Evolutionary conservation across 2,888 invertebrate species (phyloP), one percentile per base, ranked within the genome.

Genomic region (Trisateles emortualis): DNA sequence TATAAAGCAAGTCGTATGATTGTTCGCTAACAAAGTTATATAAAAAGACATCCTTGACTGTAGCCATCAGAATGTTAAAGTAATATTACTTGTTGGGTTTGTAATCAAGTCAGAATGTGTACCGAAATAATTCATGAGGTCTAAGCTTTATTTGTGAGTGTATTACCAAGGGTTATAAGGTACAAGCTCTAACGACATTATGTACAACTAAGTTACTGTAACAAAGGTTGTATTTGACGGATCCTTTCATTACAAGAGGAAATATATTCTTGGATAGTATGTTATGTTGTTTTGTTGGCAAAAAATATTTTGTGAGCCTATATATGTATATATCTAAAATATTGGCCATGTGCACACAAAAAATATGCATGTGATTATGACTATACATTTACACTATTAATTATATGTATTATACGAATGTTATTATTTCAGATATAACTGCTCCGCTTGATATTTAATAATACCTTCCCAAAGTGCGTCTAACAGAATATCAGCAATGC

Each of bases 111-210:
- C 46, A 41, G 48, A 43, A 36, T 51, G 50, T 30, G 51, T 47
- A 42, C 57, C 49, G 35, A 66, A 59, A 64, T 60, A 68, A 67
- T 68, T 63, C 61, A 61, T 58, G 58, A 64, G 53, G 4, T 29
- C 39, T 22, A 38, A 35, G 38, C 46, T 64, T 57, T 68, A 68
- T 68, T 68, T 51, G 51, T 44, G 46, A 53, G 49, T 45, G 11
- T 64, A 54, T 50, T 43, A 51, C 42, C 40, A 26, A 53, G 32
- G n/a, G 13, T 44, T 45, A 40, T 33, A 40, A 52, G 26, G 13
- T 45, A 40, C 33, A 30, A n/a, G 29, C 9, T 14, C 52, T 45
- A 52, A 52, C 52, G 44, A 52, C 45, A 45, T n/a, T 52, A 39
- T 45, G 44, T 40, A 40, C 45, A 52, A 47, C 42, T 42, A 46